Conservation (phyloP, 1,140 invertebrate genomes). For the Chrysopa pallens region DNA sequence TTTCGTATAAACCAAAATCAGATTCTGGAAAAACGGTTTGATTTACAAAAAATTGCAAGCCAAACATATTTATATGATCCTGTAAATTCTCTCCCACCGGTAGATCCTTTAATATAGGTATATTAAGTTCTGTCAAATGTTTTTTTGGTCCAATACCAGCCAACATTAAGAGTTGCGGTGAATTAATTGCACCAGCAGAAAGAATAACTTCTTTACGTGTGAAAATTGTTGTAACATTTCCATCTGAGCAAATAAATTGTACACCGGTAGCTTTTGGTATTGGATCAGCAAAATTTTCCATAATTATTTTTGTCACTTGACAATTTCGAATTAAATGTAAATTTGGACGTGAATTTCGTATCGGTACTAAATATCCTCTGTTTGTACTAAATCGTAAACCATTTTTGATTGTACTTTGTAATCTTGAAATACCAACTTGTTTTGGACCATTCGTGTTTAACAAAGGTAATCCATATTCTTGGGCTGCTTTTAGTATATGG, state of each 20-base stretch:
- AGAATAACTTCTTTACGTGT: constrained; percentile 52
- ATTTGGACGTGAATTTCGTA: constrained; percentile 14
- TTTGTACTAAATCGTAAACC: constrained; percentile 37
- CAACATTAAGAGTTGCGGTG: constrained; percentile 63
- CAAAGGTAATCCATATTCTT: constrained; percentile 28
- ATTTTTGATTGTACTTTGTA: constrained; percentile 15
- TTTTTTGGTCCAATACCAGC: constrained; percentile 64
- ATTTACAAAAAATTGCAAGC: neutral
- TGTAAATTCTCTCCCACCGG: constrained; percentile 56
- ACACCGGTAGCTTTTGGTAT: constrained; percentile 8
- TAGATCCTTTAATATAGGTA: constrained; percentile 42
- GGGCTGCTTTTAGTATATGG: constrained; percentile 30
- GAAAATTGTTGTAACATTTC: constrained; percentile 10
- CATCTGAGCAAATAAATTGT: neutral
- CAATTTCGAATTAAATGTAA: constrained; percentile 25
- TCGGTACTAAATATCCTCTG: constrained; percentile 25
- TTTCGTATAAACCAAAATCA: no score
- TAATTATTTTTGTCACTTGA: constrained; percentile 24
- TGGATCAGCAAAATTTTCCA: constrained; percentile 19
- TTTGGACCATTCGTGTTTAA: constrained; percentile 68
- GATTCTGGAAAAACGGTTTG: no score
- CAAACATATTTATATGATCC: constrained; percentile 48
- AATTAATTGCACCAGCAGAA: constrained; percentile 51
- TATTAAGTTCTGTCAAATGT: constrained; percentile 42
- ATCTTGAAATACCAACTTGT: constrained; percentile 47